Conservation (phyloP, 2,113 vertebrate species). For the Lota lota region DNA sequence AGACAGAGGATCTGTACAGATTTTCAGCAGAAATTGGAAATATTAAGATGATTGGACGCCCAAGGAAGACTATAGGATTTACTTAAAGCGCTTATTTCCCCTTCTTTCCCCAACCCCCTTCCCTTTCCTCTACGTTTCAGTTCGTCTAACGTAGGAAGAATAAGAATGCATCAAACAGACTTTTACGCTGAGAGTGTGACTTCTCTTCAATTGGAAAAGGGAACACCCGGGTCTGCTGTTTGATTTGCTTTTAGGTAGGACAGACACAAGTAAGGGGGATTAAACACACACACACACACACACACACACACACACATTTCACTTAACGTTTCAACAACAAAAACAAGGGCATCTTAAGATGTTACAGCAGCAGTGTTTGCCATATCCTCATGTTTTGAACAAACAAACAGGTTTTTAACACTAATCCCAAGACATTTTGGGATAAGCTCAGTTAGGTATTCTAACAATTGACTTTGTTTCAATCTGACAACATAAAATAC, state of each 20-base stretch:
- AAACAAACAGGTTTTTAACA: too few species aligned
- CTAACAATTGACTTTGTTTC: too few species aligned
- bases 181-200: conserved; percentile 57
- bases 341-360: too few species aligned
- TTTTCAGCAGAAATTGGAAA: conserved; percentile 62
- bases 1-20: not conserved
- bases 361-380: too few species aligned
- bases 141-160: conserved; percentile 31
- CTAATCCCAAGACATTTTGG: too few species aligned
- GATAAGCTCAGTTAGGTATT: too few species aligned
- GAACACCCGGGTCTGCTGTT: conserved; percentile 32
- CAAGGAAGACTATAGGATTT: conserved; percentile 48
- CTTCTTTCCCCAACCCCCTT: conserved; percentile 4
- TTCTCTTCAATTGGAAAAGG: conserved; percentile 32
- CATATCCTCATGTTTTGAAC: too few species aligned
- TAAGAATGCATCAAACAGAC: conserved; percentile 53
- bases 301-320: too few species aligned
- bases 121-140: not conserved
- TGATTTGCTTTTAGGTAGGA: conserved; percentile 35
- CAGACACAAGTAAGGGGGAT: conserved; percentile 38
- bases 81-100: conserved; percentile 18
- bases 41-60: conserved; percentile 64
- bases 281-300: conserved; percentile 18
- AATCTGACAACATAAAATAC: too few species aligned
- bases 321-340: too few species aligned